Evolutionary conservation across 2,888 invertebrate species (phyloP).

Genomic region (Trachelus stipa): DNA sequence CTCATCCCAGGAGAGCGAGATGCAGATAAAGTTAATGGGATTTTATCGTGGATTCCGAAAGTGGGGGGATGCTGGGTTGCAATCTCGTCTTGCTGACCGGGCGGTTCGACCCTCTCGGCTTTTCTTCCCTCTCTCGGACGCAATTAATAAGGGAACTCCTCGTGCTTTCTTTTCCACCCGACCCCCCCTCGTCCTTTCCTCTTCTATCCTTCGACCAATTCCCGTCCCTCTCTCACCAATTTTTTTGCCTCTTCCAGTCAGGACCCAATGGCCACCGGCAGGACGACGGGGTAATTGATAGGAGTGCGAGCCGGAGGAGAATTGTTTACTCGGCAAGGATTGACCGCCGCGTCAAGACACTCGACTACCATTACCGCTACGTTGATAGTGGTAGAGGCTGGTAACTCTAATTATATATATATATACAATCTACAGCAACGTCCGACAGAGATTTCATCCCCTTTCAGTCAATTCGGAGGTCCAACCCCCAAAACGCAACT

Average conservation of each 20-base stretch:
- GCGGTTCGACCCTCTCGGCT: constrained; percentile 10
- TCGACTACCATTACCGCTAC: constrained; percentile 28
- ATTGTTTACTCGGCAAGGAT: constrained; percentile 56
- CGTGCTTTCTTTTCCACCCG: constrained; percentile 13
- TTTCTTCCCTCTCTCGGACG: constrained; percentile 33
- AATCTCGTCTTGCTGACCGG: constrained; percentile 49
- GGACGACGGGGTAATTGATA: constrained; percentile 53
- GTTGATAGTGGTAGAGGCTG: too few species aligned
- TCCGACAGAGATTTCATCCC: constrained; percentile 18
- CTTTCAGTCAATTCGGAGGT: not conserved
- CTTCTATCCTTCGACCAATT: not conserved
- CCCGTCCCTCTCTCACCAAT: constrained; percentile 16
- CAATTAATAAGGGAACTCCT: constrained; percentile 51
- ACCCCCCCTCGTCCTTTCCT: not conserved
- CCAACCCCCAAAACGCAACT: not conserved
- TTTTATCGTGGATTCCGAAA: constrained; percentile 40
- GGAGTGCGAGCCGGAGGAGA: constrained; percentile 40
- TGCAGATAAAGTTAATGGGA: constrained; percentile 53
- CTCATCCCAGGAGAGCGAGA: constrained; percentile 23
- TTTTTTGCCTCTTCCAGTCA: constrained; percentile 11
- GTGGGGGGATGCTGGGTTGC: constrained; percentile 14
- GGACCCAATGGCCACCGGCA: constrained; percentile 8
- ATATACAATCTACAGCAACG: too few species aligned
- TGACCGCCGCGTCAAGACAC: constrained; percentile 49
- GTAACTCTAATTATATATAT: too few species aligned